Evolutionary conservation across 2,113 vertebrate species (phyloP), one percentile per base, ranked within the genome.

Genomic region (Epinephelus lanceolatus): DNA sequence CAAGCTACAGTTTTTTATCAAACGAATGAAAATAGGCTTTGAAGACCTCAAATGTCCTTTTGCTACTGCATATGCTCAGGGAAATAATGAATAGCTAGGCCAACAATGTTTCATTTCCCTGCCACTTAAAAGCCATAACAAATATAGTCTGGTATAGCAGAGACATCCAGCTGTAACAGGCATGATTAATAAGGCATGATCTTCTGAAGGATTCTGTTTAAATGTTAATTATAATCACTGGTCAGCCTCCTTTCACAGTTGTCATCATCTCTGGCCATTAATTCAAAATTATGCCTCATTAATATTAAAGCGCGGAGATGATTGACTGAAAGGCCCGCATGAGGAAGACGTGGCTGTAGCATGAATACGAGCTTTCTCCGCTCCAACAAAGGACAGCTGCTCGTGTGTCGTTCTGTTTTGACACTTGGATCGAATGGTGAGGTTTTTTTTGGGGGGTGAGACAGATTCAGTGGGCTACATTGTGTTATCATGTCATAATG

Each of bases 221-320:
- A 88, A 92, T 90, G 77, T 67, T 88, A 86, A 92, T 92, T 73
- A 78, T 47, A 80, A 84, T 79, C 78, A 59, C 86, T 85, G 90
- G 84, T 86, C 90, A 86, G 72, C 63, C 60, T 83, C 86, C 81
- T 84, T 71, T 85, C 87, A 88, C 67, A 81, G 68, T 70, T 81
- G 79, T 78, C 85, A 88, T 74, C 76, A 60, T 83, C 78, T 61
- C 74, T 78, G 81, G n/a, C 62, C 68, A 82, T 85, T 81, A 73
- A 86, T 91, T 87, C 82, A 85, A 81, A 83, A 83, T 86, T 13
- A 84, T 77, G 68, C 70, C 65, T 78, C 76, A 92, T 92, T 84
- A 88, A 88, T 89, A 89, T 92, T 82, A 47, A 86, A 70, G 40
- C 71, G 76, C 60, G 56, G 65, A 57, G 45, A 68, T 68, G 85